phyloP scores from a whole-genome alignment of 2,888 invertebrate genomes.

The Brachylomia viminalis region DNA sequence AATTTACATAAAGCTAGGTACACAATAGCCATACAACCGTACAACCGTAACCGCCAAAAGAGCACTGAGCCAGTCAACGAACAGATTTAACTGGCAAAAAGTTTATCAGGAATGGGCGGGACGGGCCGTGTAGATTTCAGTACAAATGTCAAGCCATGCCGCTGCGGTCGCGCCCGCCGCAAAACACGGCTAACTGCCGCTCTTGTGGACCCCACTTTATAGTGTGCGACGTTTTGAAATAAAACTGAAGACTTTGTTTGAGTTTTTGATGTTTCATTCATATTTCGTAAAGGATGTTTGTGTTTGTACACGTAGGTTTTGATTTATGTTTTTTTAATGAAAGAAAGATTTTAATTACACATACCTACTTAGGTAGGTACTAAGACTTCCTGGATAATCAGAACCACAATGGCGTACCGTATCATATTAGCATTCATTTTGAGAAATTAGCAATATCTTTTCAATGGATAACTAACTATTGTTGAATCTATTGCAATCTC shows the following conservation, averaged over 20 bases:
- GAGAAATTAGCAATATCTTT: neutral
- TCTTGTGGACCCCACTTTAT: conserved; percentile 67
- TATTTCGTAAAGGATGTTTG: conserved; percentile 4
- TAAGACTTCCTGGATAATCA: no score
- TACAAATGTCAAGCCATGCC: conserved; percentile 70
- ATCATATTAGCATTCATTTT: no score
- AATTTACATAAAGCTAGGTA: conserved; percentile 60
- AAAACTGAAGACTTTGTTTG: conserved; percentile 50
- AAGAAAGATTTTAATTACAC: neutral
- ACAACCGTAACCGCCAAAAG: conserved; percentile 67
- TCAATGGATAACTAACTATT: neutral
- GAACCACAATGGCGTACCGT: no score
- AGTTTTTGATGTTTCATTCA: conserved; percentile 30
- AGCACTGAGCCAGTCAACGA: conserved; percentile 66
- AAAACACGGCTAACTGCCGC: conserved; percentile 68
- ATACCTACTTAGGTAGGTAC: no score
- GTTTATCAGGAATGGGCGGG: conserved; percentile 78
- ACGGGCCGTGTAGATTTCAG: conserved; percentile 67
- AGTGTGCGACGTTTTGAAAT: conserved; percentile 57
- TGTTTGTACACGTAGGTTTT: neutral
- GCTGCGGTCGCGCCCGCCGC: conserved; percentile 70
- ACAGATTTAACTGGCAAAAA: conserved; percentile 74
- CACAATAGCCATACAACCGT: conserved; percentile 58
- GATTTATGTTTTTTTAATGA: neutral
- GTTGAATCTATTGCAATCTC: neutral